phyloP scores from a whole-genome alignment of 2,113 vertebrate genomes.

The Antigone vipio region DNA sequence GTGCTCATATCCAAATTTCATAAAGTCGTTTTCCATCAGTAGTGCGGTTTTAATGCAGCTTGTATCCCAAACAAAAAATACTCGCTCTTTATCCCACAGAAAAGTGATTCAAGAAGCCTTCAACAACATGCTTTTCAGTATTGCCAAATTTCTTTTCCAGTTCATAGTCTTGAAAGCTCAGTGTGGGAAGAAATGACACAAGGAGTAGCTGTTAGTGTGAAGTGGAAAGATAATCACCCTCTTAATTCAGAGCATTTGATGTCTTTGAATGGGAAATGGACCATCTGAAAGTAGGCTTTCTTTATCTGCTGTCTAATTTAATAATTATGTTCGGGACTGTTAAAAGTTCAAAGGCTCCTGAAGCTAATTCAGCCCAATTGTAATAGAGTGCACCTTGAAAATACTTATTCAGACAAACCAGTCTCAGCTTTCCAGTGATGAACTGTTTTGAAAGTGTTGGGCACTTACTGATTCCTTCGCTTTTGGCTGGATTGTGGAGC shows the following conservation, averaged over 20 bases:
- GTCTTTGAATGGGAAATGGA: constrained; percentile 30
- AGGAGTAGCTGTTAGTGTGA: constrained; percentile 42
- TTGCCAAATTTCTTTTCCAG: constrained; percentile 41
- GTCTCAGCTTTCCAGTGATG: not conserved
- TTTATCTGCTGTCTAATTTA: constrained; percentile 26
- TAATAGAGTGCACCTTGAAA: not conserved
- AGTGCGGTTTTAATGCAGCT: constrained; percentile 27
- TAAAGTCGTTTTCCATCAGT: not conserved
- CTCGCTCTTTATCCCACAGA: not conserved
- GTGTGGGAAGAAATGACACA: constrained; percentile 51
- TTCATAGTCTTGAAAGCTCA: constrained; percentile 26
- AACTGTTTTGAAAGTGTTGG: not conserved
- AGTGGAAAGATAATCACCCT: constrained; percentile 40
- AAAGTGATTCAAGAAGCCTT: constrained; percentile 28
- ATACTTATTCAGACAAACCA: not conserved
- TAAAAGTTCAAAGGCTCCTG: not conserved
- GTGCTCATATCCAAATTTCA: constrained; percentile 23
- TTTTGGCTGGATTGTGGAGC: not conserved
- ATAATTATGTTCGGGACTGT: not conserved
- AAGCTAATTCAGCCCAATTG: not conserved
- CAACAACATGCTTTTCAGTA: constrained; percentile 37
- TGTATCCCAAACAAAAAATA: constrained; percentile 17
- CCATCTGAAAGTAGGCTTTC: constrained; percentile 17
- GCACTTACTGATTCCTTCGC: not conserved
- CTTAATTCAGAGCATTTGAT: constrained; percentile 30